Percentiles rank a stretch among this genome's conserved stretches.
These are phyloP conservation scores for Parnassius apollo DNA, from an alignment of 2,888 invertebrate species.

Conservation along the genomic window DNA sequence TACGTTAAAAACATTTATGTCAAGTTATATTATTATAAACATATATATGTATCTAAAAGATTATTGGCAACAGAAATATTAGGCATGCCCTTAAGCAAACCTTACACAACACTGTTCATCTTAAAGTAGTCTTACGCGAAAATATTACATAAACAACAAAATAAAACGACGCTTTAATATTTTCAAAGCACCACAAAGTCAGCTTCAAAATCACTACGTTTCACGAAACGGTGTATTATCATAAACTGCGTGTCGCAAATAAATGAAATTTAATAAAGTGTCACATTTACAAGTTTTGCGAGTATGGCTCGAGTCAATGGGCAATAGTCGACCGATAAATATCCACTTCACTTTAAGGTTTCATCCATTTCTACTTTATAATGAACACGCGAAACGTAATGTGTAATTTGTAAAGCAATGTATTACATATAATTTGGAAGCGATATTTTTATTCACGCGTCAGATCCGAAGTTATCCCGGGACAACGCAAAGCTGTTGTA, in stretches of 20 bases:
- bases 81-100: too few relatives aligned
- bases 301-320: conserved; percentile 15
- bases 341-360: neutral
- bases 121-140: too few relatives aligned
- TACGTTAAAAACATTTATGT: too few relatives aligned
- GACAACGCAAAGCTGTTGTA: conserved; percentile 30
- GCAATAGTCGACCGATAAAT: conserved; percentile 1
- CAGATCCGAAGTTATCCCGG: conserved; percentile 11
- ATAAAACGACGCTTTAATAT: neutral
- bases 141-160: neutral
- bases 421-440: neutral
- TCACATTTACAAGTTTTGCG: conserved; percentile 31
- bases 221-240: neutral
- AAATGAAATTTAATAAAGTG: conserved; percentile 36
- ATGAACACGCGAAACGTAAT: neutral
- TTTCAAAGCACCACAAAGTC: neutral
- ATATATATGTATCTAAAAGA: too few relatives aligned
- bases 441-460: neutral
- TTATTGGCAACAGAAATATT: too few relatives aligned
- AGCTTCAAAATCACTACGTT: neutral
- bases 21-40: too few relatives aligned
- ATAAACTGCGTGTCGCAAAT: conserved; percentile 19
- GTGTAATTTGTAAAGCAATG: neutral
- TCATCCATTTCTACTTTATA: neutral
- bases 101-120: too few relatives aligned